A percentile compares a stretch with the other conserved stretches of the same genome.
Evolutionary conservation across 2,797 vertebrate genomes (phyloP).

Genomic region (Neosilurus hyrtlii): DNA sequence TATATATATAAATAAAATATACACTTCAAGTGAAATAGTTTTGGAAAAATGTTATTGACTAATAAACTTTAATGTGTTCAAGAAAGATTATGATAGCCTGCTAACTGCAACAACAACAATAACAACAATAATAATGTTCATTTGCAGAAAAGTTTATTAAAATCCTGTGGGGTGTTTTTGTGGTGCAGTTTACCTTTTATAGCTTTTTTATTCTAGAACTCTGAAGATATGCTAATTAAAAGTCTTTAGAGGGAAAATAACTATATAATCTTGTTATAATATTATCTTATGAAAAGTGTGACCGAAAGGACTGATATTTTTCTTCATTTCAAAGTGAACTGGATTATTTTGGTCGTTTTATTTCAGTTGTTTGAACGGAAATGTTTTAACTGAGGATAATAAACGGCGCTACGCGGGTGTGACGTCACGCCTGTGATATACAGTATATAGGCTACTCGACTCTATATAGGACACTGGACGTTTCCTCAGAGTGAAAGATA

Average conservation of each 20-base stretch:
- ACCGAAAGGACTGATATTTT: not conserved
- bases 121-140: not conserved
- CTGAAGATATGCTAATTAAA: not conserved
- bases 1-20: no score
- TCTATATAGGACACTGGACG: slow-evolving; percentile 40
- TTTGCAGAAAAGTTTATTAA: no score
- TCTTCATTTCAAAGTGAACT: not conserved
- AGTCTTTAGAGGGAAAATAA: not conserved
- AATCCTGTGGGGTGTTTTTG: not conserved
- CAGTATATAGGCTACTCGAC: not conserved
- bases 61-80: not conserved
- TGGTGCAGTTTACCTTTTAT: not conserved
- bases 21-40: no score
- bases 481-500: slow-evolving; percentile 35
- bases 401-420: not conserved
- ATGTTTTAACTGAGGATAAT: no score
- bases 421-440: not conserved
- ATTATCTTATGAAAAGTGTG: not conserved
- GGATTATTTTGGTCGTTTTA: not conserved
- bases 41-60: not conserved
- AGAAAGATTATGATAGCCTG: no score
- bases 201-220: not conserved
- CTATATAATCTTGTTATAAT: no score
- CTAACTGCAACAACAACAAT: no score
- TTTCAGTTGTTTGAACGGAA: not conserved